Conservation (phyloP, 2,797 vertebrate species). For the Anguilla anguilla region DNA sequence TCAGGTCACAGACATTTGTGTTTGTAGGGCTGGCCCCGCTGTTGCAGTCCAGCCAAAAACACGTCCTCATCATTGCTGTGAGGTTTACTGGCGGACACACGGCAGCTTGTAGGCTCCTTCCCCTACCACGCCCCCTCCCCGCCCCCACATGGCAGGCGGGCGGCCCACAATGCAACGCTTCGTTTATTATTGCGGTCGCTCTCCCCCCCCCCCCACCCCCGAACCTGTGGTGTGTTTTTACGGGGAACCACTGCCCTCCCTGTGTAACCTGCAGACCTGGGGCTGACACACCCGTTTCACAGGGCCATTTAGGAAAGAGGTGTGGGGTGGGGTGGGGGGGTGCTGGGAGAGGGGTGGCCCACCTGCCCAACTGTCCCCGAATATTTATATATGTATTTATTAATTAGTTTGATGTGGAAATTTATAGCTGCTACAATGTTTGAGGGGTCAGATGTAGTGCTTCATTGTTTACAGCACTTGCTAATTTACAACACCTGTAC, state of each 20-base stretch:
- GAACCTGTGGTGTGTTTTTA: conserved; percentile 44
- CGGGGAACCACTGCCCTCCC: conserved; percentile 38
- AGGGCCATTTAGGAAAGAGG: conserved; percentile 28
- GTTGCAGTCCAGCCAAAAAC: too few relatives aligned
- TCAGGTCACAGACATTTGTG: too few relatives aligned
- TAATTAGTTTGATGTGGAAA: too few relatives aligned
- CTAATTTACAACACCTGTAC: too few relatives aligned
- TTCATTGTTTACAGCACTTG: too few relatives aligned
- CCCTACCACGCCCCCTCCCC: neutral
- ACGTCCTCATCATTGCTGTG: conserved; percentile 40
- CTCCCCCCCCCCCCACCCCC: too few relatives aligned
- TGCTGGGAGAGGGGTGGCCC: neutral
- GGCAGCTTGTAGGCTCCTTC: conserved; percentile 10
- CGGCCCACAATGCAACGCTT: conserved; percentile 46
- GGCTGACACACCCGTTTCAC: conserved; percentile 21
- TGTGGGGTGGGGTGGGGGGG: neutral
- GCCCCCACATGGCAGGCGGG: neutral
- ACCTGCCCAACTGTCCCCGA: neutral
- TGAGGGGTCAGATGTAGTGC: too few relatives aligned
- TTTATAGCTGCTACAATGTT: too few relatives aligned
- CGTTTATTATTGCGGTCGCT: conserved; percentile 51
- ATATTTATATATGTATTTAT: too few relatives aligned
- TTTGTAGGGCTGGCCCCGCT: too few relatives aligned
- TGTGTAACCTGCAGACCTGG: conserved; percentile 34
- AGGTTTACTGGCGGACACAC: conserved; percentile 33